Base-by-base conservation (phyloP, 2,113 vertebrate genomes). In the Colossoma macropomum region DNA sequence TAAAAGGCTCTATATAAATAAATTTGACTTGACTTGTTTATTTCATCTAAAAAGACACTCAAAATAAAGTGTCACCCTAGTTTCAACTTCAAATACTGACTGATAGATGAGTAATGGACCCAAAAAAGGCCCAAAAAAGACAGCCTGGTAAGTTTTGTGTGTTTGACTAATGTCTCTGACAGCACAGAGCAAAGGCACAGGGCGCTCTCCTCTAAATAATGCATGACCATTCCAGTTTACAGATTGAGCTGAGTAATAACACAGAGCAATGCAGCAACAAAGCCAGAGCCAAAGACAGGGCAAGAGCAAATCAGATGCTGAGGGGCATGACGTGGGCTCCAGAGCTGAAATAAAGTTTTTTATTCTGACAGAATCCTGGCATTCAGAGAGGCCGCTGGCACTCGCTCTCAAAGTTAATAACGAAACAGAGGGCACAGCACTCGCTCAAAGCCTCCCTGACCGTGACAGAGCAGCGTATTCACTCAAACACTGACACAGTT, bases 151-250 rank as follows among this genome's bases (percentile, higher is more conserved):
- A 5, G 45, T 50, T 50, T 10, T 8, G 1, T 32, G 2, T 25
- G 16, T 59, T 59, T 23, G 23, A 59, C 0, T 13, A 2, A 13
- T 27, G 59, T 27, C 59, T 45, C 23, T 45, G 52, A 27, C 41
- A 74, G 34, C 12, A 6, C 1, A 45, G 25, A 45, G 15, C 54
- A 32, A 19, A 50, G 7, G 38, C 66, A 72, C n/a, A 78, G 80
- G 54, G 79, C 28, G 50, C 19, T 59, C 27, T 34, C 45, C 23
- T 38, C 48, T 72, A 50, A 81, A 86, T 86, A 85, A 87, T 84
- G 77, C 84, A 87, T 16, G 27, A 77, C 17, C 45, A 1, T 25
- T 16, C 52, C 59, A 12, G 38, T 32, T 60, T 34, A 52, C 28
- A 27, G 25, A 76, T 75, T 56, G 21, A 15, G n/a, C 68, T 11